Conservation (phyloP, 2,113 vertebrate species). For the Pomatostomus ruficeps region DNA sequence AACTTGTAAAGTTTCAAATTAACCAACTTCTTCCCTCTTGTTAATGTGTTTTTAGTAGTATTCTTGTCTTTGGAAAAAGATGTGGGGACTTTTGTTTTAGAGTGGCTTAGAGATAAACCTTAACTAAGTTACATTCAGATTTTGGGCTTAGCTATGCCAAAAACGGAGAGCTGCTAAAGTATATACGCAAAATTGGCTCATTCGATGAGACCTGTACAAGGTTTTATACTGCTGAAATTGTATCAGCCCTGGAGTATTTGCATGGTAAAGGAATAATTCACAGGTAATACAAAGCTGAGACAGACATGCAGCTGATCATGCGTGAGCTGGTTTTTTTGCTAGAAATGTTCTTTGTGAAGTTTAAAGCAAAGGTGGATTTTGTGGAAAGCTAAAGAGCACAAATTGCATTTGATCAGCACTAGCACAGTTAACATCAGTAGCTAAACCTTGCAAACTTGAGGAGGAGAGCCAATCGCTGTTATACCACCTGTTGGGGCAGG, state of each 20-base stretch:
- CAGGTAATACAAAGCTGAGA: slow-evolving; percentile 76
- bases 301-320: neutral
- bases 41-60: neutral
- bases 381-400: neutral
- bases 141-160: slow-evolving; percentile 99
- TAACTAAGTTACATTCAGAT: slow-evolving; percentile 77
- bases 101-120: slow-evolving; percentile 48
- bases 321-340: neutral
- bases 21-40: neutral
- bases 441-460: neutral
- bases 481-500: neutral
- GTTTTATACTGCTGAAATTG: slow-evolving; percentile 97
- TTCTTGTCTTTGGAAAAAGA: neutral
- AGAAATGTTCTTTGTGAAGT: neutral
- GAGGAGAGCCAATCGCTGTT: neutral
- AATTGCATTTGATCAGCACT: neutral
- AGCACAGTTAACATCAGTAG: neutral
- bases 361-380: neutral
- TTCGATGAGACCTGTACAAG: slow-evolving; percentile 98
- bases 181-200: slow-evolving; percentile 98
- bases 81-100: neutral
- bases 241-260: slow-evolving; percentile 93
- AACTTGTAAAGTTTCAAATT: neutral
- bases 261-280: slow-evolving; percentile 97
- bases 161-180: slow-evolving; percentile 97